These are phyloP conservation scores for Mixornis gularis DNA, from an alignment of 2,113 vertebrate genomes.

Conservation along the genomic window DNA sequence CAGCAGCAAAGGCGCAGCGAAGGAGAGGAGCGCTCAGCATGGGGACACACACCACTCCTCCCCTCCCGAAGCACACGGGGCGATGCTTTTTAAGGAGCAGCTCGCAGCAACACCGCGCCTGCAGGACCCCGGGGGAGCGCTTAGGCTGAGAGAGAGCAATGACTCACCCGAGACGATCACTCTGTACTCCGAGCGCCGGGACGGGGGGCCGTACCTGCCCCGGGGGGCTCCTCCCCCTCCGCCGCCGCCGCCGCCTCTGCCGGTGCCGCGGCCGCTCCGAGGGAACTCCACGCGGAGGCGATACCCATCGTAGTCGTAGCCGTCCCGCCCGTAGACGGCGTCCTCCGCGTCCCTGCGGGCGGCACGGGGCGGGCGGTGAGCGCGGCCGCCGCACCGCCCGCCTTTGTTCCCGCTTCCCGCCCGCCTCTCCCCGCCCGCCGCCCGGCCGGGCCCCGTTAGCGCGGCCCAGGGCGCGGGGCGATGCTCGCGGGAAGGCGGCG, in stretches of 20 bases:
- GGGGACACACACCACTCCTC: rapidly evolving
- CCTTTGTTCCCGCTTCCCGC: neutral
- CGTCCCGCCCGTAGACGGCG: conserved; percentile 96
- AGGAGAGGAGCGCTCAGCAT: neutral
- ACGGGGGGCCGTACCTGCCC: conserved; percentile 94
- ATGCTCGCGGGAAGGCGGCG: no score
- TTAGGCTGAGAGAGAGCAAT: neutral
- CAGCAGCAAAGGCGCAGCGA: no score
- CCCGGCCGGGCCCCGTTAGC: neutral
- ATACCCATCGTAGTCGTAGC: conserved; percentile 97
- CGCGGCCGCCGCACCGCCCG: neutral
- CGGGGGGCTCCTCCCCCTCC: conserved; percentile 87
- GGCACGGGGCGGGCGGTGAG: conserved; percentile 1
- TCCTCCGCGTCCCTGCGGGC: conserved; percentile 90
- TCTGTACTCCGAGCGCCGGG: conserved; percentile 95
- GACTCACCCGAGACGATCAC: conserved; percentile 94
- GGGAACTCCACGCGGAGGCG: conserved; percentile 96
- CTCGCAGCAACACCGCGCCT: neutral
- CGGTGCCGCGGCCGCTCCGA: conserved; percentile 90
- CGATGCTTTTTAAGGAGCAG: rapidly evolving
- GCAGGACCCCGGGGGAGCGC: neutral
- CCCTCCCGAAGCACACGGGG: rapidly evolving
- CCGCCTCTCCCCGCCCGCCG: neutral
- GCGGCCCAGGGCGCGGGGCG: neutral
- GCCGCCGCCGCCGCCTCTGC: conserved; percentile 79